These are phyloP conservation scores for Anarrhichthys ocellatus DNA, from an alignment of 2,113 vertebrate species.

Conservation along the genomic window DNA sequence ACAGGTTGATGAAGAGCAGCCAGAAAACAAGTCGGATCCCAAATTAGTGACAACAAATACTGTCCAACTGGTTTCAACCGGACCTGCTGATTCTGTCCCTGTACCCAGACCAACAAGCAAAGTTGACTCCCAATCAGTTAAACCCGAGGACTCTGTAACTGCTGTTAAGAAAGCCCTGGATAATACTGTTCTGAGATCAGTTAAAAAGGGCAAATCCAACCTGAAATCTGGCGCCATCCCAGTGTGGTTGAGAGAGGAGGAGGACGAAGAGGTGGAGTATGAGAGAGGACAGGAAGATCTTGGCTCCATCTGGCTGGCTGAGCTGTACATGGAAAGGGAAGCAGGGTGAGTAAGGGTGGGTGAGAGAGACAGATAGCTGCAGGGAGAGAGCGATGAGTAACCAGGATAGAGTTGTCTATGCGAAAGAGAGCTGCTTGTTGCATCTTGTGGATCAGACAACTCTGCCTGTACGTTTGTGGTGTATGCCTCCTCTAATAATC, in stretches of 20 bases:
- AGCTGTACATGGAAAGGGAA: conserved; percentile 81
- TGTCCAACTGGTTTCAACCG: neutral
- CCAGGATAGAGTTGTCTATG: neutral
- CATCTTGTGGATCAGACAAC: conserved; percentile 28
- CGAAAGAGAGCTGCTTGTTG: conserved; percentile 32
- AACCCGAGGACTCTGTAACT: neutral
- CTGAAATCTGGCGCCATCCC: conserved; percentile 57
- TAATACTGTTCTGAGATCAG: conserved; percentile 11
- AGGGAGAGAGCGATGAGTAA: conserved; percentile 49
- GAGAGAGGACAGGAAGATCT: conserved; percentile 81
- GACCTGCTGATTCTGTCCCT: conserved; percentile 1
- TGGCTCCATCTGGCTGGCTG: conserved; percentile 80
- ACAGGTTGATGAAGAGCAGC: conserved; percentile 22
- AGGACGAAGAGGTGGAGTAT: conserved; percentile 77
- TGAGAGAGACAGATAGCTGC: conserved; percentile 34
- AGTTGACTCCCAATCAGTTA: conserved; percentile 7
- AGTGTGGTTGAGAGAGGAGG: conserved; percentile 65
- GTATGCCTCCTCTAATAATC: conserved; percentile 2
- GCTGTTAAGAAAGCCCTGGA: conserved; percentile 13
- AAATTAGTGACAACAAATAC: neutral
- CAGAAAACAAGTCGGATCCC: conserved; percentile 15
- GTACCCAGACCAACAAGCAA: conserved; percentile 5
- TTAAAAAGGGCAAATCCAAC: conserved; percentile 24
- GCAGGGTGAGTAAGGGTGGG: conserved; percentile 72
- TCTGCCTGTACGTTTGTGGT: neutral